These are phyloP conservation scores for Tipula vernalis DNA, from an alignment of 2,888 invertebrate species.

Conservation along the genomic window DNA sequence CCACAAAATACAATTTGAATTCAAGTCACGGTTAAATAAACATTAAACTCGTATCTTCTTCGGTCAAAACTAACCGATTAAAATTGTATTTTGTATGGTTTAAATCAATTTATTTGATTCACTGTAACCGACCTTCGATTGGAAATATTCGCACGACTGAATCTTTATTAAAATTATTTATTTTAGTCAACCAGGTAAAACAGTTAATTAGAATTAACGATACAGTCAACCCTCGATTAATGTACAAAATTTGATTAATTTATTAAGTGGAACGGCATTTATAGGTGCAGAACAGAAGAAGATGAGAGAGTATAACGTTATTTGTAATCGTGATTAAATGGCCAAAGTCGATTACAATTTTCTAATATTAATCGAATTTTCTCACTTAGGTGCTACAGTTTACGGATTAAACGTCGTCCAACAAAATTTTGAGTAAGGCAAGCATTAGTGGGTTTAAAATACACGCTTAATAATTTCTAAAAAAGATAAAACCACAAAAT, in stretches of 20 bases:
- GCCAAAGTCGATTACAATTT: too few species aligned
- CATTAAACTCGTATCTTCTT: neutral
- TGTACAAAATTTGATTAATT: too few species aligned
- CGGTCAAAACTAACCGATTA: neutral
- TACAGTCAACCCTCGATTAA: neutral
- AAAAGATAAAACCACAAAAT: too few species aligned
- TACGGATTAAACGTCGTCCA: too few species aligned
- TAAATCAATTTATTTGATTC: neutral
- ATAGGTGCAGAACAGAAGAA: neutral
- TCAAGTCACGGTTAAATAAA: neutral
- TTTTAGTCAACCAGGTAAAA: neutral
- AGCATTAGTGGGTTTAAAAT: too few species aligned
- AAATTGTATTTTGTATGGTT: neutral
- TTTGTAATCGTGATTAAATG: too few species aligned
- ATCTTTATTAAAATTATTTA: neutral
- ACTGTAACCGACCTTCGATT: neutral
- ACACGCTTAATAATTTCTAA: too few species aligned
- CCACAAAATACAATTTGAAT: neutral
- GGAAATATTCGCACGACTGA: neutral
- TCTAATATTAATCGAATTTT: too few species aligned
- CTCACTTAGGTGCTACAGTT: too few species aligned
- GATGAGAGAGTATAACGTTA: too few species aligned
- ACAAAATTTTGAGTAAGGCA: too few species aligned
- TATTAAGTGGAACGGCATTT: too few species aligned
- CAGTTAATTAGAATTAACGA: neutral